Conservation (phyloP, 2,797 vertebrate species). For the Glossophaga mutica region DNA sequence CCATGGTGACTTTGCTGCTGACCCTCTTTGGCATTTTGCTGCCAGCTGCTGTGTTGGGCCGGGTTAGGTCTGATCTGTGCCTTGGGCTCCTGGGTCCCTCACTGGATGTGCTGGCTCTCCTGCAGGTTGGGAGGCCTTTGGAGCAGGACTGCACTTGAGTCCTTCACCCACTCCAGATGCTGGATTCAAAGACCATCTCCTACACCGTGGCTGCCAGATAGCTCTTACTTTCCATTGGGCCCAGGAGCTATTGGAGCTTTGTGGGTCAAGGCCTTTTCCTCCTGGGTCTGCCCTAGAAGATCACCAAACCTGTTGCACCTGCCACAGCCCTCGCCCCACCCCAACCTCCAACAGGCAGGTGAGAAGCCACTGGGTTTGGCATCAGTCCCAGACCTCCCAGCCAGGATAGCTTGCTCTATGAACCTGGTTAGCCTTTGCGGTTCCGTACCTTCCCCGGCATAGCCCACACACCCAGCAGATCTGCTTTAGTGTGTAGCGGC, state of each 20-base stretch:
- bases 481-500: neutral
- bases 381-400: neutral
- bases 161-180: neutral
- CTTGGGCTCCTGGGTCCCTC: neutral
- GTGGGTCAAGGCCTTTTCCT: neutral
- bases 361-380: neutral
- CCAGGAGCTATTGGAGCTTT: neutral
- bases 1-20: neutral
- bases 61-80: neutral
- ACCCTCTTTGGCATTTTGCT: neutral
- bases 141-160: neutral
- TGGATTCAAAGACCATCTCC: neutral
- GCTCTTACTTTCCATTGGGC: neutral
- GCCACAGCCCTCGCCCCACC: no score
- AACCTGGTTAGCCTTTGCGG: accelerated
- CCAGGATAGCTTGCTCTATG: neutral
- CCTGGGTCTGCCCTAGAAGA: neutral
- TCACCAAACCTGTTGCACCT: neutral
- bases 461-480: no score
- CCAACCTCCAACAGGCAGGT: no score
- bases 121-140: neutral
- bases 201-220: neutral
- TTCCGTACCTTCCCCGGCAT: neutral
- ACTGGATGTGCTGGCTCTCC: neutral
- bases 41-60: neutral